Conservation (phyloP, 2,113 vertebrate genomes). For the Petrocephalus microphthalmus region DNA sequence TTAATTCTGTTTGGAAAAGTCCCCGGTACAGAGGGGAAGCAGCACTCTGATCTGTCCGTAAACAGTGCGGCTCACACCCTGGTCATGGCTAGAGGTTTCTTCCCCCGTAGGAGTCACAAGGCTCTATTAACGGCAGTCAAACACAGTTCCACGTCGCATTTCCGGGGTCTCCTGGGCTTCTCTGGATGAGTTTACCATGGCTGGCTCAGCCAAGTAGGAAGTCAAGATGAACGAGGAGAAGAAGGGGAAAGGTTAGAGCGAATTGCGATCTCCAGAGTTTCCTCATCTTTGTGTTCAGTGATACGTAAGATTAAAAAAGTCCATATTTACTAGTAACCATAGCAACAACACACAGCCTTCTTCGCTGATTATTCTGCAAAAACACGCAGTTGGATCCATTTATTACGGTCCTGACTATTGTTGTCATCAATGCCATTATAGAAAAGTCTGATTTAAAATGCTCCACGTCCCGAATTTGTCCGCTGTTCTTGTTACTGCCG, state of each 20-base stretch:
- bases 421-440: not conserved
- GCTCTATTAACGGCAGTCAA: not conserved
- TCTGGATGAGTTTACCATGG: not conserved
- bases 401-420: not conserved
- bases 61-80: not conserved
- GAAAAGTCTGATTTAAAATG: not conserved
- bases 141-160: not conserved
- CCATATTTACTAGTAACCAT: not conserved
- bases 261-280: not conserved
- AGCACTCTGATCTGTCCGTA: not conserved
- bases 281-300: not conserved
- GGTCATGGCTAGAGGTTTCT: not conserved
- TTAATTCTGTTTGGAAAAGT: constrained; percentile 19
- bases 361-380: not conserved
- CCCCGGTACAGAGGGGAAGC: not conserved
- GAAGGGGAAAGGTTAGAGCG: not conserved
- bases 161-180: not conserved
- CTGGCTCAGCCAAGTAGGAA: not conserved
- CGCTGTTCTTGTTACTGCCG: not conserved
- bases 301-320: not conserved
- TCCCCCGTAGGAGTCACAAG: not conserved
- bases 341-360: not conserved
- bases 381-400: not conserved
- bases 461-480: not conserved
- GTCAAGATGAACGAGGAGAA: not conserved